Evolutionary conservation across 2,888 invertebrate species (phyloP).

Genomic region (Autographa gamma): DNA sequence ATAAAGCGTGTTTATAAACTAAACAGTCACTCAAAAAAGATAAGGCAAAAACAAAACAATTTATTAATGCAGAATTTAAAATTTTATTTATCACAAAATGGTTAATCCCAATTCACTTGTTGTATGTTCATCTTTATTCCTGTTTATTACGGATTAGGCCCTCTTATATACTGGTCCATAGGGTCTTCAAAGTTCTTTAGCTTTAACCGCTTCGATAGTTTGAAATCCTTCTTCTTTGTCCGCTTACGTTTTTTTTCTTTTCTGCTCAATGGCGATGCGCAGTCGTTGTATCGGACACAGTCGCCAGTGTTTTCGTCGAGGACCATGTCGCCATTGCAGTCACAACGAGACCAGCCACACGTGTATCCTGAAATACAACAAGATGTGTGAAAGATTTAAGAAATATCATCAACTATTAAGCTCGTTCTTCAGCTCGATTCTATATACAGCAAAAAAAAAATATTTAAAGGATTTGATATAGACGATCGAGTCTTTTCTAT

Average conservation of each 20-base stretch:
- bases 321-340: constrained; percentile 72
- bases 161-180: background rate
- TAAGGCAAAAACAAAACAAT: no score
- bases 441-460: no score
- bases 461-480: no score
- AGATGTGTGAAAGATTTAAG: background rate
- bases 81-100: no score
- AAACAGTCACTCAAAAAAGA: no score
- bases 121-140: background rate
- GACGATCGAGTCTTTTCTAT: no score
- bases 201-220: constrained; percentile 19
- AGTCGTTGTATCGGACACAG: constrained; percentile 61
- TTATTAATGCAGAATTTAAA: no score
- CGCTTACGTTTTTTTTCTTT: background rate
- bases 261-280: constrained; percentile 35
- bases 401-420: no score
- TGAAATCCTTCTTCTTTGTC: constrained; percentile 22
- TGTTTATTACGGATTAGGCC: background rate
- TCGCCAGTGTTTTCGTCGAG: constrained; percentile 63
- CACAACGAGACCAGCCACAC: constrained; percentile 84
- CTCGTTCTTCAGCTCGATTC: no score
- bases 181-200: constrained; percentile 23
- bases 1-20: no score
- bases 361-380: constrained; percentile 70
- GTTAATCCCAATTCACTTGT: no score